Conservation (phyloP, 1,140 invertebrate species). For the Formica selysi region DNA sequence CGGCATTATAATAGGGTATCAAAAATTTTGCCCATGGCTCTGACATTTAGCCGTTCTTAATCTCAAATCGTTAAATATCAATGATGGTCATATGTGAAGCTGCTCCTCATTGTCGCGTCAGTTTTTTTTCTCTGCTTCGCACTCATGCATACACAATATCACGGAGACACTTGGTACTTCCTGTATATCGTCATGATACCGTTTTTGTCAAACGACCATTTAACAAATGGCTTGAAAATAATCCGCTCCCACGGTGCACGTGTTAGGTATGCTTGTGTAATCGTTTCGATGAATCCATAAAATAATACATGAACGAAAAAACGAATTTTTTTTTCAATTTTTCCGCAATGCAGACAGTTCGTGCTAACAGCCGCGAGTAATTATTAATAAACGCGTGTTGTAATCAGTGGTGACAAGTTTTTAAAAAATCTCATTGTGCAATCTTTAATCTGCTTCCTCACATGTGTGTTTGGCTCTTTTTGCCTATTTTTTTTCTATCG, state of each 20-base stretch:
- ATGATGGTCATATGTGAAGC: background rate
- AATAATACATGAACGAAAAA: slow-evolving; percentile 16
- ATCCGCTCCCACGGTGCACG: slow-evolving; percentile 10
- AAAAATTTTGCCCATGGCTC: background rate
- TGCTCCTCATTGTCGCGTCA: slow-evolving; percentile 4
- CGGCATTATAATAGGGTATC: background rate
- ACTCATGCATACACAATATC: background rate
- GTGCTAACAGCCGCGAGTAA: background rate
- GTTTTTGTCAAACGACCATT: slow-evolving; percentile 54
- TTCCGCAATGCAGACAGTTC: slow-evolving; percentile 32
- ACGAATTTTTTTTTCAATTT: slow-evolving; percentile 49
- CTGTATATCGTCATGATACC: slow-evolving; percentile 19
- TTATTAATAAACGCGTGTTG: slow-evolving; percentile 32
- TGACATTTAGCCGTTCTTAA: slow-evolving; percentile 1
- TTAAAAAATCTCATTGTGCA: background rate
- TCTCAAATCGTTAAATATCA: slow-evolving; percentile 52
- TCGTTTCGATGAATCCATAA: slow-evolving; percentile 25
- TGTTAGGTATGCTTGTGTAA: slow-evolving; percentile 20
- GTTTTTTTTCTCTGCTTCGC: background rate
- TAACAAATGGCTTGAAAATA: slow-evolving; percentile 68
- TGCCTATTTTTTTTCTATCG: background rate
- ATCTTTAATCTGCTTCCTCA: slow-evolving; percentile 1
- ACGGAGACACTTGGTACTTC: background rate
- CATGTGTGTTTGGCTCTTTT: background rate
- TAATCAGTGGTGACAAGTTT: slow-evolving; percentile 27